A percentile compares a stretch with the other conserved stretches of the same genome.
phyloP scores from a whole-genome alignment of 2,888 invertebrate species.

The Harpagoxenus sublaevis region DNA sequence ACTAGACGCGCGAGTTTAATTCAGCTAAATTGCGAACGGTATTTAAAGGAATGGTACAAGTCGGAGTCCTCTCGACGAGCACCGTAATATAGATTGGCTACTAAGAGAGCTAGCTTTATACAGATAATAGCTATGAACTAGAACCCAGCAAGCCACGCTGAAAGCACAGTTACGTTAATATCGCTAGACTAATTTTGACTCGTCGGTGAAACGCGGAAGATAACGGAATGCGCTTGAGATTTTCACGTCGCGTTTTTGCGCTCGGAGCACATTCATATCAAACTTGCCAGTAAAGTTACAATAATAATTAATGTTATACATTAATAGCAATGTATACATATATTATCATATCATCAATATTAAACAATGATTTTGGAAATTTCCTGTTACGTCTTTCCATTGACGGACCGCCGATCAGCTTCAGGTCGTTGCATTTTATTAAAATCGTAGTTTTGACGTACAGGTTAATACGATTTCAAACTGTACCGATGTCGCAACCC shows the following conservation, averaged over 20 bases:
- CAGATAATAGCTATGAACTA: slow-evolving; percentile 50
- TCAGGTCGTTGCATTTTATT: neutral
- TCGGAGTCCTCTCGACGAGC: slow-evolving; percentile 41
- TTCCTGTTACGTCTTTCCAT: neutral
- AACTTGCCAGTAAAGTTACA: neutral
- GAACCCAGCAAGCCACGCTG: slow-evolving; percentile 39
- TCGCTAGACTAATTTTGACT: slow-evolving; percentile 52
- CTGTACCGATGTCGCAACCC: too few relatives aligned
- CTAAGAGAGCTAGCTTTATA: slow-evolving; percentile 52
- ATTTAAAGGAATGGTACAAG: slow-evolving; percentile 25
- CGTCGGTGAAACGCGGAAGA: slow-evolving; percentile 50
- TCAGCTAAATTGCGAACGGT: slow-evolving; percentile 10
- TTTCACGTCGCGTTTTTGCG: slow-evolving; percentile 55
- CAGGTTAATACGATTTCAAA: neutral
- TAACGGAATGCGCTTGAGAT: slow-evolving; percentile 53
- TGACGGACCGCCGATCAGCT: neutral
- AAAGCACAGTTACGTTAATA: slow-evolving; percentile 57
- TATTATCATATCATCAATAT: neutral
- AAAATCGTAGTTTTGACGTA: neutral
- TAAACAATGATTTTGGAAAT: neutral
- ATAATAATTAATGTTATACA: too few relatives aligned
- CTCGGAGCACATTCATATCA: slow-evolving; percentile 1
- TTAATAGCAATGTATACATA: neutral
- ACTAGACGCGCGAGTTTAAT: slow-evolving; percentile 19
- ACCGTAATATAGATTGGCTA: slow-evolving; percentile 57